Evolutionary conservation across 2,888 invertebrate species (phyloP), one percentile per base, ranked within the genome.

Genomic region (Tipula lateralis): DNA sequence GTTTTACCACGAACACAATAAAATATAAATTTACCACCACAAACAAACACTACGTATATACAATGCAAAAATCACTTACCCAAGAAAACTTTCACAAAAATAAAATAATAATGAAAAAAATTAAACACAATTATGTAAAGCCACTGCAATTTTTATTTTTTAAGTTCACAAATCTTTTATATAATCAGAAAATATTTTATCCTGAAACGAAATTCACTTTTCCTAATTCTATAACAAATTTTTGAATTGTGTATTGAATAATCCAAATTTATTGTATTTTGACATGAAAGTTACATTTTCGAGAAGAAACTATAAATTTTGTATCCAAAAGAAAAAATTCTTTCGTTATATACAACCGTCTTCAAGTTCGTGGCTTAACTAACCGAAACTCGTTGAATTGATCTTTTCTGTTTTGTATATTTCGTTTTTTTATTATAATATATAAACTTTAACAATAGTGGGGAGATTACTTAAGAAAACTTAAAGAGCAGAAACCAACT

Each of bases 51-150:
- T 66, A n/a, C n/a, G n/a, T n/a, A 3, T 66, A 24, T 9, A 66
- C 24, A 66, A 66, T 66, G 66, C 66, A 19, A 66, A 66, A 66
- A 2, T 66, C 66, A 66, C 66, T 66, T 66, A 66, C 66, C 66
- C 66, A 66, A 66, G 66, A 66, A 66, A 66, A 66, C 66, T 66
- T 66, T 66, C 66, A 66, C 66, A 66, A 66, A 66, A 66, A 50
- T 24, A 39, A 39, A 24, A 24, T n/a, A 24, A 66, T 16, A 24
- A 24, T 66, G 12, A 39, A 66, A 66, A 19, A 1, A 24, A 66
- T 24, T 66, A 24, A 66, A 66, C 66, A 66, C 66, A 66, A 66
- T 66, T 66, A 66, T 66, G 66, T 66, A 66, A 66, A 66, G 12
- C 24, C 66, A 66, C 66, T 66, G 24, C 66, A 24, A 66, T 66